Evolutionary conservation across 2,113 vertebrate species (phyloP).

Genomic region (Melanerpes formicivorus): DNA sequence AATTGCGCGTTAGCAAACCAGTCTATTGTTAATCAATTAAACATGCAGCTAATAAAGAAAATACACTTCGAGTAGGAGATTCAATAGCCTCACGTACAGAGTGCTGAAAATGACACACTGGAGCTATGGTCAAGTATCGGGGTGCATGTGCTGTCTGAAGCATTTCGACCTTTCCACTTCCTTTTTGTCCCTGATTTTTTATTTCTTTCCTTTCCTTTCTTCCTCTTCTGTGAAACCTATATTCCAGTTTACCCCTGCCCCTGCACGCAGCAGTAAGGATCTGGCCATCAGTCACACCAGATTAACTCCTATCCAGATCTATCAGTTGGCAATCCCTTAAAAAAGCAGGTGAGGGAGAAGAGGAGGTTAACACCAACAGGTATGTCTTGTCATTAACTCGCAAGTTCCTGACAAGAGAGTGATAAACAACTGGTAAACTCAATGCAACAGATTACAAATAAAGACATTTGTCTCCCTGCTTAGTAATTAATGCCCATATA

Average conservation of each 20-base stretch:
- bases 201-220: not conserved
- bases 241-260: not conserved
- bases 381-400: constrained; percentile 60
- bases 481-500: constrained; percentile 52
- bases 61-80: not conserved
- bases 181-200: not conserved
- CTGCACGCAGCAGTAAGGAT: not conserved
- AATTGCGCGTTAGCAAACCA: not conserved
- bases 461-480: constrained; percentile 32
- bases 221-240: not conserved
- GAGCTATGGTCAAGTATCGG: not conserved
- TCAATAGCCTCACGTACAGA: not conserved
- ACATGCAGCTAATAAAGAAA: not conserved
- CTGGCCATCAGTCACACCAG: constrained; percentile 13
- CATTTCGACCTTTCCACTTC: not conserved
- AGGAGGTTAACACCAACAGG: constrained; percentile 67
- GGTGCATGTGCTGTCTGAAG: not conserved
- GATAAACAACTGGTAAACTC: constrained; percentile 59
- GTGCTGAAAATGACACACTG: not conserved
- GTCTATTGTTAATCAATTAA: constrained; percentile 57
- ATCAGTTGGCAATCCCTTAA: constrained; percentile 24
- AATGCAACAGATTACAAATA: constrained; percentile 19
- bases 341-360: not conserved
- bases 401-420: constrained; percentile 58
- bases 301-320: not conserved